phyloP scores from a whole-genome alignment of 64 coral and sea anemone genomes.

The Montipora capricornis region DNA sequence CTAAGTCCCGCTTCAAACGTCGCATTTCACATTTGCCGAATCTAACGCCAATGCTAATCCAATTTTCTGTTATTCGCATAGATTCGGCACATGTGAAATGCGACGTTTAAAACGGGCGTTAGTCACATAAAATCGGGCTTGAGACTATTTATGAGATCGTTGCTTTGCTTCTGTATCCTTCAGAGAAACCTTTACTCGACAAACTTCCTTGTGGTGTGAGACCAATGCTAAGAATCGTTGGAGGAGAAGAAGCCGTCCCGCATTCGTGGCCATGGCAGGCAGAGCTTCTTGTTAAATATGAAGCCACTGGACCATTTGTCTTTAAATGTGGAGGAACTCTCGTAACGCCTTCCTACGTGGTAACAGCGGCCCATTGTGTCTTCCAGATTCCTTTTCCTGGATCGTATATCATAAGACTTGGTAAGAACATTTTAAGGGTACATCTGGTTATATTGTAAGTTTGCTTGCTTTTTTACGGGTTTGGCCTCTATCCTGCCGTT shows the following conservation, averaged over 20 bases:
- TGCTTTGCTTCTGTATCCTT: too few species aligned
- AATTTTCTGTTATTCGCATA: too few species aligned
- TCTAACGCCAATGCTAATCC: too few species aligned
- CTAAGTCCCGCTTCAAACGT: too few species aligned
- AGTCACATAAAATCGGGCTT: too few species aligned
- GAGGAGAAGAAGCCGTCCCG: constrained; percentile 55
- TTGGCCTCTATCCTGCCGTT: too few species aligned
- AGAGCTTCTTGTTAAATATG: background rate
- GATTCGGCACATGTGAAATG: too few species aligned
- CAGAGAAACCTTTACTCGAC: background rate
- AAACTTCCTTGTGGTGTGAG: constrained; percentile 13
- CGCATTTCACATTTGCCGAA: too few species aligned
- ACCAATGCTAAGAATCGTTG: constrained; percentile 52
- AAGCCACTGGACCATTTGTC: background rate
- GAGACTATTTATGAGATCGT: too few species aligned
- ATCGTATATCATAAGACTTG: constrained; percentile 67
- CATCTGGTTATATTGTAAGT: too few species aligned
- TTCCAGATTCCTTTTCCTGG: constrained; percentile 15
- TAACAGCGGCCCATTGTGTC: constrained; percentile 85
- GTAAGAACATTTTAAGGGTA: background rate
- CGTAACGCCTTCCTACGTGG: constrained; percentile 47
- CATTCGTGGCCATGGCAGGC: constrained; percentile 92
- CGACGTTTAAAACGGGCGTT: too few species aligned
- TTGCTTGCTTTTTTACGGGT: too few species aligned
- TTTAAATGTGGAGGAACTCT: constrained; percentile 76